phyloP scores from a whole-genome alignment of 2,113 vertebrate species.

The Asarcornis scutulata region DNA sequence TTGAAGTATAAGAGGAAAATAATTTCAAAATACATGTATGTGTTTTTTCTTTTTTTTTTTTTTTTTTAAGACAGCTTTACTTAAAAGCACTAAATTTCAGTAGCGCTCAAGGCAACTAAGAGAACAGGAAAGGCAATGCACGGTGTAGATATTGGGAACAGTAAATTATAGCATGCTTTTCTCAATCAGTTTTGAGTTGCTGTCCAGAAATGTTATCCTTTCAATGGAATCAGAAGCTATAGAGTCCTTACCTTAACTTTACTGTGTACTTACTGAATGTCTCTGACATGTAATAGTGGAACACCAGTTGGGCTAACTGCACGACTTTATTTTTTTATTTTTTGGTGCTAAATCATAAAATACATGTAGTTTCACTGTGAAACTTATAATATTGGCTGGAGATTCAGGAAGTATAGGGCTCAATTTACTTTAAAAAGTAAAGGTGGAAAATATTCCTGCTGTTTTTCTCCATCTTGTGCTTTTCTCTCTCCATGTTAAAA shows the following conservation, averaged over 20 bases:
- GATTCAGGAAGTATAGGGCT: background rate
- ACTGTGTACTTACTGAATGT: background rate
- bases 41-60: background rate
- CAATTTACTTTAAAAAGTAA: background rate
- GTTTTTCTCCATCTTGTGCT: background rate
- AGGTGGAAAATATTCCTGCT: background rate
- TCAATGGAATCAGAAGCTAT: background rate
- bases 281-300: background rate
- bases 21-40: background rate
- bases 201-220: background rate
- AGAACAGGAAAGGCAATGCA: background rate
- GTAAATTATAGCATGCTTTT: background rate
- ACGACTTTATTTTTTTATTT: fast-evolving
- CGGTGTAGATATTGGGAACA: background rate
- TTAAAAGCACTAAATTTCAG: background rate
- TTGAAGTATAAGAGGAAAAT: background rate
- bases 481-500: background rate
- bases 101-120: background rate
- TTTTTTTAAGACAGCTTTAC: background rate
- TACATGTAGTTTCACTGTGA: background rate
- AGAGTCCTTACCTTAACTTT: background rate
- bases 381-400: background rate
- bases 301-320: background rate
- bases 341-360: background rate
- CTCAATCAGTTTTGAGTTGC: background rate